These are phyloP conservation scores for Isotomurus palustris DNA, from an alignment of 2,888 invertebrate species.

Conservation along the genomic window DNA sequence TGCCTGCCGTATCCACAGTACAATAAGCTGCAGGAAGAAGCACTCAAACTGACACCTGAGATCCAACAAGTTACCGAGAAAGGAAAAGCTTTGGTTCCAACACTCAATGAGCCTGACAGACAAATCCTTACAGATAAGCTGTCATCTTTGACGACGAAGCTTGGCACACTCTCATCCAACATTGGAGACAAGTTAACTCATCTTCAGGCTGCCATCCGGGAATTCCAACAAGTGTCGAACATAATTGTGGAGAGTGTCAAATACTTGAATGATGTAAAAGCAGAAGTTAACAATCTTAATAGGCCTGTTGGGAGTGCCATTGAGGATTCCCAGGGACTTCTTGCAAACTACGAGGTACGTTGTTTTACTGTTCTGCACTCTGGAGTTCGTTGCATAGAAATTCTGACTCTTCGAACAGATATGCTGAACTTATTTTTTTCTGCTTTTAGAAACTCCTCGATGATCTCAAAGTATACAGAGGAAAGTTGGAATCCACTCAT, in stretches of 20 bases:
- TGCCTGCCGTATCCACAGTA: slow-evolving; percentile 56
- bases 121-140: slow-evolving; percentile 75
- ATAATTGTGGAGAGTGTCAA: slow-evolving; percentile 73
- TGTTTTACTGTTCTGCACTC: no score
- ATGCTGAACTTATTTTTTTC: background rate
- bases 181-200: slow-evolving; percentile 70
- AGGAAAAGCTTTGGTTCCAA: slow-evolving; percentile 71
- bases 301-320: slow-evolving; percentile 81
- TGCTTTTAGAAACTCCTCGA: slow-evolving; percentile 59
- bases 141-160: slow-evolving; percentile 71
- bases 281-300: slow-evolving; percentile 73
- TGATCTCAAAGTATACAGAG: slow-evolving; percentile 71
- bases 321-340: slow-evolving; percentile 81
- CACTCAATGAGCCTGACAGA: slow-evolving; percentile 79
- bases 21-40: slow-evolving; percentile 69
- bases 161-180: slow-evolving; percentile 66
- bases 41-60: slow-evolving; percentile 61
- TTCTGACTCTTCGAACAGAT: no score
- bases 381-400: no score
- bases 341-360: slow-evolving; percentile 49
- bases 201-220: slow-evolving; percentile 71
- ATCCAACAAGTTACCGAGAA: slow-evolving; percentile 72
- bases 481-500: slow-evolving; percentile 56
- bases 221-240: slow-evolving; percentile 73
- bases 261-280: slow-evolving; percentile 75